These are phyloP conservation scores for Onychomys torridus DNA, from an alignment of 2,797 vertebrate species.

Conservation along the genomic window DNA sequence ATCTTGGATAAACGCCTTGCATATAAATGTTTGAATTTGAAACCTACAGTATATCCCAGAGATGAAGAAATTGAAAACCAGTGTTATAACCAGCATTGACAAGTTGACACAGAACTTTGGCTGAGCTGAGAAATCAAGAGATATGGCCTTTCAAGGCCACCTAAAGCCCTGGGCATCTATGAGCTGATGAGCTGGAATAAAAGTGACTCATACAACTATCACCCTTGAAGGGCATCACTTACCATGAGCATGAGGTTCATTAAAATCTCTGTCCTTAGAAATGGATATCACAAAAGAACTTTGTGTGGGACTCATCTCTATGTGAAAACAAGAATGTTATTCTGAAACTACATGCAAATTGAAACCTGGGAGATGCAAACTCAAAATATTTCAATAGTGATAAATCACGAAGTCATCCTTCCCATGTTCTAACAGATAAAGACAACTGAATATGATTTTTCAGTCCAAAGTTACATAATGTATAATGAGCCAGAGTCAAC, in stretches of 20 bases:
- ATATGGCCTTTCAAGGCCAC: slow-evolving; percentile 61
- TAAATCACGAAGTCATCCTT: background rate
- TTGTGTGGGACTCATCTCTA: background rate
- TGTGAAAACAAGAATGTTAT: background rate
- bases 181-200: slow-evolving; percentile 25
- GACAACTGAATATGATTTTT: background rate
- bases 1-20: background rate
- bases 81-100: background rate
- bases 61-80: slow-evolving; percentile 13
- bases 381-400: background rate
- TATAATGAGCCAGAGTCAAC: background rate
- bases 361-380: background rate
- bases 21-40: slow-evolving; percentile 2
- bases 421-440: background rate
- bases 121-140: slow-evolving; percentile 48
- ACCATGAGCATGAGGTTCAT: background rate
- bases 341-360: background rate
- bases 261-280: slow-evolving; percentile 26
- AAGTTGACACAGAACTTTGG: background rate
- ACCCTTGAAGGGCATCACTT: slow-evolving; percentile 19
- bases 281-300: slow-evolving; percentile 34
- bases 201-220: slow-evolving; percentile 8
- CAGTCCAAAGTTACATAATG: background rate
- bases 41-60: background rate
- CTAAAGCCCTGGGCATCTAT: slow-evolving; percentile 14